Base-by-base conservation (phyloP, 2,888 invertebrate species). In the Eupithecia pulchellata region DNA sequence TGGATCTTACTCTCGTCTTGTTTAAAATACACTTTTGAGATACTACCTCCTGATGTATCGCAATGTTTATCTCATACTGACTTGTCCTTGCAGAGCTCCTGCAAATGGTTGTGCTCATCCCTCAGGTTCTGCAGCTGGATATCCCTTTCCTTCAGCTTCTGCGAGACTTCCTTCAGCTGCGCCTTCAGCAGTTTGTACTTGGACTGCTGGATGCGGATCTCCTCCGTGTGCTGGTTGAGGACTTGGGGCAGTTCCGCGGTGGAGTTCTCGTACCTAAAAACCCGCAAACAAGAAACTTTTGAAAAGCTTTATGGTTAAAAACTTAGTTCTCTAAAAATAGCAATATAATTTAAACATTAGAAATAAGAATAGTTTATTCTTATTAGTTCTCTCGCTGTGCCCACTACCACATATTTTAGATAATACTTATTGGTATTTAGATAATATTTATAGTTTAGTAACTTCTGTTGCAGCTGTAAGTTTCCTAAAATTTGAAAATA, bases 211-310 rank as follows among this genome's bases (percentile, higher is more conserved):
- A 96, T 94, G 65, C 97, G 94, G 68, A 97, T 92, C 89, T 98
- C 97, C 84, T 97, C 97, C 74, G 95, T 96, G 86, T 97, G 97
- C 0, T 97, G 96, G 86, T 96, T 96, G 52, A 98, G 91, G 4
- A 97, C 94, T 82, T 96, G 95, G 0, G 97, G 97, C 64, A 97
- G 88, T 84, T 97, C 97, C 0, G 97, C 97, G 82, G 96, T 96
- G 1, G 96, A 96, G 36, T 96, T 97, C 89, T 98, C 97, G 84
- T 97, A 97, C 80, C 95, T 95, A 74, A 1, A 25, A 52, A 52
- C 25, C n/a, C 25, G 25, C 42, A n/a, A 47, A 47, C 42, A 20
- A n/a, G 9, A n/a, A 8, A 42, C n/a, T n/a, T n/a, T 2, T 42
- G 8, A 42, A 42, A 42, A 9, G 42, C 17, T 42, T 42, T 17